phyloP scores from a whole-genome alignment of 2,888 invertebrate genomes.

The Caenorhabditis macrosperma region DNA sequence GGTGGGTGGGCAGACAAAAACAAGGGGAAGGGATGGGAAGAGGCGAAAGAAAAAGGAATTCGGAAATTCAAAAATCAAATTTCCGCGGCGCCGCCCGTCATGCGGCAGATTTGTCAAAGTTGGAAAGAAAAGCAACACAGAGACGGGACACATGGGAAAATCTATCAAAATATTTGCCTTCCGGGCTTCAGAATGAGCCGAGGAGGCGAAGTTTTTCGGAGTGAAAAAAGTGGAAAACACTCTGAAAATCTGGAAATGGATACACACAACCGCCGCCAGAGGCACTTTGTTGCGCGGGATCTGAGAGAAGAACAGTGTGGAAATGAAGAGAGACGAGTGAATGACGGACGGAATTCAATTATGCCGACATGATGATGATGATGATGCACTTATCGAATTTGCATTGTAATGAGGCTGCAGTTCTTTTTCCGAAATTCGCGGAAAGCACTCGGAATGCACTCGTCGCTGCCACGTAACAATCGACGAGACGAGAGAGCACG shows the following conservation, averaged over 20 bases:
- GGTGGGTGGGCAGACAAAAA: conserved; percentile 26
- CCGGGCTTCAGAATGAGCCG: conserved; percentile 36
- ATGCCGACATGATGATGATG: background rate
- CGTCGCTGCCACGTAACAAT: too few species aligned
- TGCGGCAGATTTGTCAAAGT: conserved; percentile 53
- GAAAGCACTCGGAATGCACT: too few species aligned
- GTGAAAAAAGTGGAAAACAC: conserved; percentile 18
- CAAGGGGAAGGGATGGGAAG: conserved; percentile 11
- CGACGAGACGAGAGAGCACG: too few species aligned
- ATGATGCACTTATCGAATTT: background rate
- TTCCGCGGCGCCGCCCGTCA: conserved; percentile 49
- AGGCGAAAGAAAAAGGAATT: conserved; percentile 21
- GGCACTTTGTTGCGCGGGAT: too few species aligned
- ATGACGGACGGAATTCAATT: background rate
- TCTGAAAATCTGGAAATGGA: conserved; percentile 7
- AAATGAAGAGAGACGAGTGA: background rate
- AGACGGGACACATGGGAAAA: conserved; percentile 38
- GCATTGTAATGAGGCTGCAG: background rate
- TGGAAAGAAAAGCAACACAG: conserved; percentile 19
- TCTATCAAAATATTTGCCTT: conserved; percentile 51
- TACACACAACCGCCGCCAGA: too few species aligned
- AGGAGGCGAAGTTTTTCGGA: conserved; percentile 17
- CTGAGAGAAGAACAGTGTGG: background rate
- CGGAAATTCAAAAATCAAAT: conserved; percentile 57
- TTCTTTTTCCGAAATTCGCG: background rate